Evolutionary conservation across 2,113 vertebrate genomes (phyloP), one percentile per base, ranked within the genome.

Genomic region (Alectura lathami): DNA sequence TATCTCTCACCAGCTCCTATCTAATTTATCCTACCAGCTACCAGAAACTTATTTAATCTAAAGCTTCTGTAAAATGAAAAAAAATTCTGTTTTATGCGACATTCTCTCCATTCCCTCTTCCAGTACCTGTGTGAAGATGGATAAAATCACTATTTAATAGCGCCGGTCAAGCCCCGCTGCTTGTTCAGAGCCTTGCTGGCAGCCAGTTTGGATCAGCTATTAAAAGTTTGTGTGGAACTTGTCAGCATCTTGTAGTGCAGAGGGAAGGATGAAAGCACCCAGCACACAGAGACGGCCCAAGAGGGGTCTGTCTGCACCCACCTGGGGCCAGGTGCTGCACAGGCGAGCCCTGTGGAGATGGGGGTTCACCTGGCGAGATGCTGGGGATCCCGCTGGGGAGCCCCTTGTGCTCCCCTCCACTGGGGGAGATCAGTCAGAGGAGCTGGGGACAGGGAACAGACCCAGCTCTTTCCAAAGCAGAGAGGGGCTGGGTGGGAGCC

Each of bases 61-160:
- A 83, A 62, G 56, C 88, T 88, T 50, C 68, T 53, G 50, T 57
- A 50, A 83, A 88, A 66, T 34, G 15, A 81, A 29, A n/a, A n/a
- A 45, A 3, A 43, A 59, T 72, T 73, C 70, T 59, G 72, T 51
- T 94, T 96, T 93, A 36, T 83, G 75, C 63, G 50, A 18, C 14
- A 32, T 67, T 34, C 68, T 90, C 72, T 68, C 60, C 56, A 14
- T 69, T 86, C 59, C 68, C 60, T 77, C 88, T 78, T 50, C 63
- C 90, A 74, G 70, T 47, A 80, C 83, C 68, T 42, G 54, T 80
- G 63, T 74, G 93, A 66, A 57, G 88, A 51, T 38, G 92, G 92
- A 96, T 96, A 96, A 96, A 93, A 94, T 95, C 95, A 88, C 83
- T 70, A 20, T 88, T 96, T 93, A 96, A 74, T 77, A 88, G 95